These are phyloP conservation scores for Maconellicoccus hirsutus DNA, from an alignment of 1,140 invertebrate genomes.

Conservation along the genomic window DNA sequence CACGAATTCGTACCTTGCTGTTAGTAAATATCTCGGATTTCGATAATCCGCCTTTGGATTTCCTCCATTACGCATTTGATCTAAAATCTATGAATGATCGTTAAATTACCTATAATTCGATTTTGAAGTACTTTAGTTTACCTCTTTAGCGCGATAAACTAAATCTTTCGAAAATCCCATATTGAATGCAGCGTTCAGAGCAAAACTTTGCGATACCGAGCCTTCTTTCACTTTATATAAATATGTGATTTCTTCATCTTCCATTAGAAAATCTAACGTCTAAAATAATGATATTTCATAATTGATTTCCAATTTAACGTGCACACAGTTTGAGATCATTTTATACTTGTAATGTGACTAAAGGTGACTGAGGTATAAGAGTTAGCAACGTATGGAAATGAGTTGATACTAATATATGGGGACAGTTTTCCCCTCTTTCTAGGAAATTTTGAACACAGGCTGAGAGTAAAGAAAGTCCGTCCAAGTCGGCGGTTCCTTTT, in stretches of 20 bases:
- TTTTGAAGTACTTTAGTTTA: neutral
- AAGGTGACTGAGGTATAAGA: conserved; percentile 39
- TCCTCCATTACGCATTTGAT: neutral
- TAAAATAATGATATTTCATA: neutral
- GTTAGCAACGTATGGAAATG: conserved; percentile 56
- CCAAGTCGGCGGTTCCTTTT: conserved; percentile 65
- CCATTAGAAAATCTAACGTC: conserved; percentile 28
- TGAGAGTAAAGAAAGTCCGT: conserved; percentile 57
- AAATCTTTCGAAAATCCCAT: conserved; percentile 34
- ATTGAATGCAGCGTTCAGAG: conserved; percentile 40
- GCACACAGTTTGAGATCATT: neutral
- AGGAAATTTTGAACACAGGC: conserved; percentile 53
- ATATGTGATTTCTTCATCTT: conserved; percentile 45
- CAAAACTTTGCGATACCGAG: conserved; percentile 42
- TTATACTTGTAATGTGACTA: conserved; percentile 41
- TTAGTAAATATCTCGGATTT: conserved; percentile 24
- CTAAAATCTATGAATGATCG: conserved; percentile 11
- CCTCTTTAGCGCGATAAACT: conserved; percentile 24
- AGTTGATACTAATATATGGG: conserved; percentile 63
- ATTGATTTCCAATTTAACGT: neutral
- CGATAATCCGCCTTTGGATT: neutral
- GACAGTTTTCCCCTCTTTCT: conserved; percentile 42
- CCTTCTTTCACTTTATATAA: conserved; percentile 47
- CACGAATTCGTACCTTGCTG: conserved; percentile 20
- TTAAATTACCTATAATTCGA: neutral